These are phyloP conservation scores for Montifringilla adamsi DNA, from an alignment of 2,113 vertebrate genomes.

Conservation along the genomic window DNA sequence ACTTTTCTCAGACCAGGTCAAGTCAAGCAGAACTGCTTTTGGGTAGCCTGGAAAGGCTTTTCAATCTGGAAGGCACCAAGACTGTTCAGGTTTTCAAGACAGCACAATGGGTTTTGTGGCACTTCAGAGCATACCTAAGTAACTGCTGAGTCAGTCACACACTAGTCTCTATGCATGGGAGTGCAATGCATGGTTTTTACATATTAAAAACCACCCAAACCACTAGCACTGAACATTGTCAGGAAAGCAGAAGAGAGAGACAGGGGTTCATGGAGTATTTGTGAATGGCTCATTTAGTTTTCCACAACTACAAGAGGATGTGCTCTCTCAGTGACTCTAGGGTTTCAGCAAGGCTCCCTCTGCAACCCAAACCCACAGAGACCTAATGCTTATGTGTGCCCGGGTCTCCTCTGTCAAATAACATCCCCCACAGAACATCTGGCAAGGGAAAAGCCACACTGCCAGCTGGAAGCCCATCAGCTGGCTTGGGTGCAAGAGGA, in stretches of 20 bases:
- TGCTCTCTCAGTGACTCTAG: background rate
- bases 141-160: background rate
- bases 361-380: background rate
- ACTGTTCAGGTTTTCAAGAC: background rate
- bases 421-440: background rate
- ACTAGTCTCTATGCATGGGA: accelerated
- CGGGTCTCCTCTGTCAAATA: background rate
- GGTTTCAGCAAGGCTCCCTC: background rate
- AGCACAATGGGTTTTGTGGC: background rate
- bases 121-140: background rate
- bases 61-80: background rate
- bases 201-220: background rate
- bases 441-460: background rate
- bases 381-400: background rate
- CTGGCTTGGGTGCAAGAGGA: background rate
- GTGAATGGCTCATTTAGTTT: slow-evolving; percentile 12
- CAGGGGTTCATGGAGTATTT: background rate
- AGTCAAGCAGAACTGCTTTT: background rate
- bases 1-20: background rate
- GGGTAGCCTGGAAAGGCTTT: background rate
- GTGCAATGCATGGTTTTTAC: background rate
- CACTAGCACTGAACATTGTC: background rate
- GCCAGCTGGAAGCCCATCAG: background rate
- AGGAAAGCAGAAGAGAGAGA: background rate
- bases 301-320: background rate